Evolutionary conservation across 1,140 invertebrate species (phyloP).

Genomic region (Solen grandis): DNA sequence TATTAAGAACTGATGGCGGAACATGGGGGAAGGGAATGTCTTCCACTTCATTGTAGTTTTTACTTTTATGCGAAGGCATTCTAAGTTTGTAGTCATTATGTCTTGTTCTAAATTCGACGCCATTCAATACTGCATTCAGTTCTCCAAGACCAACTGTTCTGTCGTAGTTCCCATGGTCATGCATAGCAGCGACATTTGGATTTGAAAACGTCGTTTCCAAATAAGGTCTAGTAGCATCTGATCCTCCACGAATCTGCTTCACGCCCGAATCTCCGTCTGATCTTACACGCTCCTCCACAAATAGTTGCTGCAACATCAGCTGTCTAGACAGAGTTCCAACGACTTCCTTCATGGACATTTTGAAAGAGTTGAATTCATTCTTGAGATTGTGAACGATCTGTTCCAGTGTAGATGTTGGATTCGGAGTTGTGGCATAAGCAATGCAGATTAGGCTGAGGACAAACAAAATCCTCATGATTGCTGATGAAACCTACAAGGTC

Average conservation of each 20-base stretch:
- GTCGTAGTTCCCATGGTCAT: conserved; percentile 71
- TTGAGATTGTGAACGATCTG: no score
- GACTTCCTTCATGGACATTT: conserved; percentile 31
- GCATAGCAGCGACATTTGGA: conserved; percentile 49
- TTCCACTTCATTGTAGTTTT: conserved; percentile 60
- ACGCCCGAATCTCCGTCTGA: conserved; percentile 66
- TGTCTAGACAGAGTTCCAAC: conserved; percentile 58
- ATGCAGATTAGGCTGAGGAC: no score
- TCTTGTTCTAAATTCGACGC: conserved; percentile 74
- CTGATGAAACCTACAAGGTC: no score
- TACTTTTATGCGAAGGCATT: conserved; percentile 61
- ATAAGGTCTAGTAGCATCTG: conserved; percentile 55
- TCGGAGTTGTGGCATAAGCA: no score
- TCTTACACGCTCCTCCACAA: conserved; percentile 65
- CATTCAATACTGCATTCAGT: conserved; percentile 70
- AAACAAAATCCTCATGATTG: no score
- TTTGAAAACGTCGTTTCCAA: conserved; percentile 27
- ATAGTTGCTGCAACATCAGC: conserved; percentile 66
- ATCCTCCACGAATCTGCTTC: conserved; percentile 57
- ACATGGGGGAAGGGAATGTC: conserved; percentile 72
- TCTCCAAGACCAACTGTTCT: conserved; percentile 73
- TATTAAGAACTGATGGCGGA: conserved; percentile 66
- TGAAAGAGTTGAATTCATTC: background rate
- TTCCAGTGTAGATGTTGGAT: no score
- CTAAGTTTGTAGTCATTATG: conserved; percentile 76